phyloP scores from a whole-genome alignment of 2,888 invertebrate genomes.

The Parelbella ahira region DNA sequence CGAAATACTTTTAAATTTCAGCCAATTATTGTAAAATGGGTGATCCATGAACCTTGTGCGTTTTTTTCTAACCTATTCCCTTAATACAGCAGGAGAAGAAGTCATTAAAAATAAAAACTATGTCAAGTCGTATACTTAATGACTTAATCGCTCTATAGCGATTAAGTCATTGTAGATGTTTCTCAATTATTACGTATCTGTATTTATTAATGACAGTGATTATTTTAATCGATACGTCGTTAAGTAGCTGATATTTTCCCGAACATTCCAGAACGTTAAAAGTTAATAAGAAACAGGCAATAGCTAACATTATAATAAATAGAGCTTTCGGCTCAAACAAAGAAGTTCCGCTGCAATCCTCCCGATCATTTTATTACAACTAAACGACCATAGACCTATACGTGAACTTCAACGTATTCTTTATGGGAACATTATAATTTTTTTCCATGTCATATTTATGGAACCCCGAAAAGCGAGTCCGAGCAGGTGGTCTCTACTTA shows the following conservation, averaged over 20 bases:
- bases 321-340: conserved; percentile 47
- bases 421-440: conserved; percentile 69
- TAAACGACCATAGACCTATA: conserved; percentile 56
- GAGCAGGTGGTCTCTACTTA: conserved; percentile 79
- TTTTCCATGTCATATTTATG: conserved; percentile 68
- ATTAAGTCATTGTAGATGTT: not conserved
- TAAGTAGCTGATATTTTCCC: conserved; percentile 7
- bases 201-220: not conserved
- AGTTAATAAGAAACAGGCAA: conserved; percentile 18
- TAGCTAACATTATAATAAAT: conserved; percentile 17
- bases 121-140: no score
- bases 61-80: no score
- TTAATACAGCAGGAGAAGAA: no score
- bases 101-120: no score
- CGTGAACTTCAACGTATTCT: conserved; percentile 67
- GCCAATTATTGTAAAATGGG: no score
- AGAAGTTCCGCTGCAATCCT: conserved; percentile 40
- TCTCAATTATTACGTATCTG: conserved; percentile 2
- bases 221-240: conserved; percentile 7
- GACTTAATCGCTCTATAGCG: no score
- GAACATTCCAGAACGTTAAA: not conserved
- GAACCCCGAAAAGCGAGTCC: conserved; percentile 57
- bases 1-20: no score
- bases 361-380: conserved; percentile 43
- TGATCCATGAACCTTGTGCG: no score